Evolutionary conservation across 1,140 invertebrate genomes (phyloP), one percentile per base, ranked within the genome.

Genomic region (Formica exsecta): DNA sequence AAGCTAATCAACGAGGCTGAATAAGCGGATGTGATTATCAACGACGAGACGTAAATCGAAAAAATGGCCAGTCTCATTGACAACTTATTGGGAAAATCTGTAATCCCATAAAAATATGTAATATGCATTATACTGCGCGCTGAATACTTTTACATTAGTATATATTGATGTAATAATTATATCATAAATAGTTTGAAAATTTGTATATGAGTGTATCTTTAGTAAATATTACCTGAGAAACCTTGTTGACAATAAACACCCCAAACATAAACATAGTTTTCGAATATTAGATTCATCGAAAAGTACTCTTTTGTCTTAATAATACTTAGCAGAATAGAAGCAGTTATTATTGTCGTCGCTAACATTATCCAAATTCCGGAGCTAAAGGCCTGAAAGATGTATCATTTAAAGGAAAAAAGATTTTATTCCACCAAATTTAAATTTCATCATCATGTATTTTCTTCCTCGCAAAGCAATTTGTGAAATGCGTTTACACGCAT

Each of bases 191-290:
- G 25, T 41, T 7, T 0, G 2, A 36, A 61, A 61, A 41, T 38
- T 75, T 61, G 22, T 25, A 8, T 44, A 16, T 13, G 13, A 22
- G 3, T 19, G 7, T 65, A 16, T 64, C 22, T 32, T 0, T 29
- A 19, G 0, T 3, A 62, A 32, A 5, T 4, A 11, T 61, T 86
- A 93, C 93, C 92, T 80, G 92, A 25, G 16, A 93, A 65, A 41
- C 91, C 89, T 41, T 94, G 93, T 36, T 93, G 92, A 75, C 92
- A 92, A 61, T 87, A 92, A 54, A 93, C 92, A 22, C 92, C 91
- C 91, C 91, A 93, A 41, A 92, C 65, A 7, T 81, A 19, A 13
- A 92, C 80, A 66, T 91, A 90, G 71, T 92, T 89, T n/a, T 92
- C 85, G 0, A 61, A 36, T 4, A 86, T 22, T 11, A 61, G 1